Percentiles rank a stretch among this genome's conserved stretches.
Conservation (phyloP, 1,140 invertebrate genomes). For the Temnothorax nylanderi region DNA sequence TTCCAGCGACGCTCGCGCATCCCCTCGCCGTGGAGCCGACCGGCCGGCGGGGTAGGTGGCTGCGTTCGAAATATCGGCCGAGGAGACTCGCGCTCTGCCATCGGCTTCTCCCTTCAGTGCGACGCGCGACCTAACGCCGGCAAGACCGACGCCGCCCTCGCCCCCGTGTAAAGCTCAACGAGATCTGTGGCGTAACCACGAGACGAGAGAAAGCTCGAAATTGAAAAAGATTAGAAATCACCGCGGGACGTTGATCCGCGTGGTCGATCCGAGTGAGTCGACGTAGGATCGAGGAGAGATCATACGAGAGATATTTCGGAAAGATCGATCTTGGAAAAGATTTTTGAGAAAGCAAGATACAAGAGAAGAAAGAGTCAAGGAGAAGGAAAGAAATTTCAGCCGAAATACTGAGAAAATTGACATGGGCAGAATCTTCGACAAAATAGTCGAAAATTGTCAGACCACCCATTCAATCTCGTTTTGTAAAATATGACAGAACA, state of each 20-base stretch:
- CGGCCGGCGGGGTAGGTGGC: slow-evolving; percentile 49
- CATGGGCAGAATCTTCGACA: background rate
- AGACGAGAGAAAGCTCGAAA: slow-evolving; percentile 29
- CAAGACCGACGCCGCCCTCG: slow-evolving; percentile 79
- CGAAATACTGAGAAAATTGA: background rate
- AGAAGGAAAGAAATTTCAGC: background rate
- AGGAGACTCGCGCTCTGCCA: slow-evolving; percentile 45
- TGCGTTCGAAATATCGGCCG: slow-evolving; percentile 66
- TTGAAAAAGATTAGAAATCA: background rate
- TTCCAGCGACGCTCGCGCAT: slow-evolving; percentile 46
- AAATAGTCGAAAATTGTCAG: background rate
- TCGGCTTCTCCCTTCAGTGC: slow-evolving; percentile 77
- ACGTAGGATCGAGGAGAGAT: background rate
- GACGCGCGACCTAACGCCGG: slow-evolving; percentile 82
- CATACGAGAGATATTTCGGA: background rate
- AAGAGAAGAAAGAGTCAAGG: background rate
- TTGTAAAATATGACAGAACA: background rate
- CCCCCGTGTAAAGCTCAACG: slow-evolving; percentile 70
- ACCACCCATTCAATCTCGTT: background rate
- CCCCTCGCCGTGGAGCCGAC: background rate
- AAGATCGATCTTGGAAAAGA: background rate
- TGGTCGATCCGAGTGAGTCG: background rate
- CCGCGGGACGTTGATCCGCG: background rate
- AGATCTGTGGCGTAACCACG: slow-evolving; percentile 34
- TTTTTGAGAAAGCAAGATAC: background rate